Evolutionary conservation across 2,113 vertebrate species (phyloP).

Genomic region (Pomatostomus ruficeps): DNA sequence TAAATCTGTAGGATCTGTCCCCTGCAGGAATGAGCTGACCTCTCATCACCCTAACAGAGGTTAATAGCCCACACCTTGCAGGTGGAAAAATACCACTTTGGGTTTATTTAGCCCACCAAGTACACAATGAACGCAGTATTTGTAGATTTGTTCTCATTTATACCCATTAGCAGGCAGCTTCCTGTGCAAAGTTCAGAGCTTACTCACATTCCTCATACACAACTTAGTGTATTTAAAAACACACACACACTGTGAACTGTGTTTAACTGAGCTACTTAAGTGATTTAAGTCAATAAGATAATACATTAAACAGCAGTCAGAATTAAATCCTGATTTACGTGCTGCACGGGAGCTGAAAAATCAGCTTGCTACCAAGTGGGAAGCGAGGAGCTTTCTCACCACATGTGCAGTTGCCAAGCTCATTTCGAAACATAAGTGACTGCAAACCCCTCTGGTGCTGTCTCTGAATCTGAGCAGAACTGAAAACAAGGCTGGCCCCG

Average conservation of each 20-base stretch:
- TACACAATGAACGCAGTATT: not conserved
- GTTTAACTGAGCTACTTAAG: not conserved
- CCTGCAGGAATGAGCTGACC: not conserved
- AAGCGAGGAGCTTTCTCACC: not conserved
- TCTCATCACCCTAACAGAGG: accelerated
- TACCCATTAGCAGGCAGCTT: not conserved
- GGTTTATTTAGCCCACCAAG: not conserved
- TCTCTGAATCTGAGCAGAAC: not conserved
- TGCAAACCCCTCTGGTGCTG: not conserved
- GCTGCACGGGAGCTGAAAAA: not conserved
- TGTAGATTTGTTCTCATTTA: not conserved
- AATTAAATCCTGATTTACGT: not conserved
- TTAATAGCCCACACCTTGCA: accelerated
- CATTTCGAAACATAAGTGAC: not conserved
- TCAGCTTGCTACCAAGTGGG: not conserved
- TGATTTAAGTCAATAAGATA: not conserved
- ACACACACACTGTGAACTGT: not conserved
- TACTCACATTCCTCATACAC: not conserved
- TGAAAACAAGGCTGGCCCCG: not conserved
- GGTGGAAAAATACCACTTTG: not conserved
- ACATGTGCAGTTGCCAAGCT: not conserved
- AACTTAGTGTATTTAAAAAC: not conserved
- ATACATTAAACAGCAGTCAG: not conserved
- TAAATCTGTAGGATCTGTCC: not conserved
- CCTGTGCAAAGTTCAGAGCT: not conserved